Base-by-base conservation (phyloP, 1,140 invertebrate genomes). In the Pachyrhynchus sulphureomaculatus region DNA sequence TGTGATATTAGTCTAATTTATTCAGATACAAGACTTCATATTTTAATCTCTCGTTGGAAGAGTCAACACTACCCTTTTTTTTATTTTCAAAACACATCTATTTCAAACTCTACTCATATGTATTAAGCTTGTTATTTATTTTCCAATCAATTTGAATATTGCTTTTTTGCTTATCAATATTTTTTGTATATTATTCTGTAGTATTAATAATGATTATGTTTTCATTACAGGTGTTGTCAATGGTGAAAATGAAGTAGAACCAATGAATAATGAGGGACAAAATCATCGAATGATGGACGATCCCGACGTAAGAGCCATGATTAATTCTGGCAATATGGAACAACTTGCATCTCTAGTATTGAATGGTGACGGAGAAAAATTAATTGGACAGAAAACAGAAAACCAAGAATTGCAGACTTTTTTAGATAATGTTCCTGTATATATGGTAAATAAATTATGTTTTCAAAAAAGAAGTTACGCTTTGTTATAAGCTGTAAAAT, bases 321-420 rank as follows among this genome's bases (percentile, higher is more conserved):
- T 95, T 15, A 85, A 86, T 66, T 82, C 82, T 37, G 90, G 88
- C 3, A 92, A 92, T 68, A 88, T 95, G 85, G 93, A 95, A 74
- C 89, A 92, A 77, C 77, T 96, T 66, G 93, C 93, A n/a, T 83
- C 88, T 51, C 78, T 93, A 65, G 92, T 96, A 1, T 79, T 96
- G 5, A 91, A 91, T 60, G 93, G 93, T 2, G 88, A 93, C 68
- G 92, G 92, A 0, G 84, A 87, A 55, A 82, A 88, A 70, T 77
- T 96, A 32, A 77, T 93, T 20, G 88, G 87, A 0, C 80, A 86
- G 63, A 84, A 82, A 41, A 90, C 91, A 21, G 78, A 80, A 34
- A 88, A 94, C 76, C 79, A 86, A 1, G 92, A 96, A 77, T 82
- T 95, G 12, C 91, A 96, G 76, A 84, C 89, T 4, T 96, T 96